Conservation (phyloP, 2,797 vertebrate genomes). For the Poecilia velifera region DNA sequence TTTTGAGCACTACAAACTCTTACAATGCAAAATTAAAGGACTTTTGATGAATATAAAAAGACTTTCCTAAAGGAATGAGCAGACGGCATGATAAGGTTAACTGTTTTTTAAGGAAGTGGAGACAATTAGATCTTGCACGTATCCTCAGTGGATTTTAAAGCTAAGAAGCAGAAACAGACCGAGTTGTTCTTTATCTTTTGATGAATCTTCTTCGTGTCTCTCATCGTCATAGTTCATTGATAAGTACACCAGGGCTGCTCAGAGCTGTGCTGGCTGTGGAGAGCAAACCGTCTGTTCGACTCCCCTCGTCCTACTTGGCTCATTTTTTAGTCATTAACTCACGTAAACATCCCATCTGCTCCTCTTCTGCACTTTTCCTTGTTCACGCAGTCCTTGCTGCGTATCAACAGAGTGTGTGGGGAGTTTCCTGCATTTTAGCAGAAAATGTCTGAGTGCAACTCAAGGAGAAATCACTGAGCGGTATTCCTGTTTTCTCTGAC, state of each 20-base stretch:
- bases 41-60: constrained; percentile 2
- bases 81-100: constrained; percentile 25
- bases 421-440: constrained; percentile 47
- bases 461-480: constrained; percentile 49
- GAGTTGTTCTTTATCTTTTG: constrained; percentile 46
- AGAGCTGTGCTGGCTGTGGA: constrained; percentile 23
- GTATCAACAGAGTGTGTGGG: constrained; percentile 39
- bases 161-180: constrained; percentile 6
- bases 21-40: constrained; percentile 22
- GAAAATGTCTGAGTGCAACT: constrained; percentile 37
- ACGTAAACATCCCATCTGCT: constrained; percentile 75
- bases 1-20: constrained; percentile 3
- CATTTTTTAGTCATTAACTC: constrained; percentile 76
- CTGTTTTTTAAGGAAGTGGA: constrained; percentile 7
- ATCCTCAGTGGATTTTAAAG: constrained; percentile 34
- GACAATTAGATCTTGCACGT: constrained; percentile 34
- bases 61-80: constrained; percentile 20
- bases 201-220: constrained; percentile 34
- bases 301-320: constrained; percentile 59
- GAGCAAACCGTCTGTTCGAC: constrained; percentile 64
- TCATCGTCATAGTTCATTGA: constrained; percentile 56
- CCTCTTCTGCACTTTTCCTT: constrained; percentile 55
- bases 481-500: constrained; percentile 1
- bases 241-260: constrained; percentile 47
- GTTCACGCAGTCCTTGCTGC: constrained; percentile 43